Base-by-base conservation (phyloP, 92 coral and sea anemone genomes). In the Muricea muricata region DNA sequence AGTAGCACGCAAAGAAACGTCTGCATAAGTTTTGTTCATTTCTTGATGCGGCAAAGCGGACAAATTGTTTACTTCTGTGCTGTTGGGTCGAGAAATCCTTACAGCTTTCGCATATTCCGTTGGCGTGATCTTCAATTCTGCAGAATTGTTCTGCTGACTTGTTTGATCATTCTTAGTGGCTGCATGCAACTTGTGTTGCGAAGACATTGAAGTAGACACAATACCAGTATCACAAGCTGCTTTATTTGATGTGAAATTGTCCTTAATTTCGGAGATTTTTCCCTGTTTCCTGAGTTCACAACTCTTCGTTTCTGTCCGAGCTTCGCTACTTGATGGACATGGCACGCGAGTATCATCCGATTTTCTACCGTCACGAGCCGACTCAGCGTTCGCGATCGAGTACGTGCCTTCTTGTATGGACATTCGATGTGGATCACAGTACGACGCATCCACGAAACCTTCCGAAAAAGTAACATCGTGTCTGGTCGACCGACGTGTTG, bases 341-440 rank as follows among this genome's bases (percentile, higher is more conserved):
- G 18, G 18, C 18, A 8, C 12, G 18, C 20, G 10, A 8, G 56
- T 48, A 47, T 25, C 63, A 23, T 20, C 52, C 69, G 63, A 54
- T 28, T 31, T 56, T 28, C 1, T n/a, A 14, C 14, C 70, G 2
- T 29, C 31, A 31, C 82, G 82, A 3, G 82, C 82, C 34, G 82
- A 77, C 48, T 77, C 68, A 0, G 82, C 82, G 24, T 41, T 28
- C 45, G 20, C 47, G 33, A 77, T 30, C 26, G 82, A 77, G 48
- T 77, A 77, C 1, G 82, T 77, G 4, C 82, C 82, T 21, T 77
- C 82, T 26, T 31, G 48, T 15, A 77, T 77, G 12, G 82, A 77
- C 18, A 29, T 30, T 14, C 82, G 45, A 35, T 32, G 47, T 1
- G 67, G 82, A 77, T 77, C 82, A 15, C 82, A 77, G 35, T 77